Evolutionary conservation across 2,797 vertebrate genomes (phyloP), one percentile per base, ranked within the genome.

Genomic region (Acridotheres tristis): DNA sequence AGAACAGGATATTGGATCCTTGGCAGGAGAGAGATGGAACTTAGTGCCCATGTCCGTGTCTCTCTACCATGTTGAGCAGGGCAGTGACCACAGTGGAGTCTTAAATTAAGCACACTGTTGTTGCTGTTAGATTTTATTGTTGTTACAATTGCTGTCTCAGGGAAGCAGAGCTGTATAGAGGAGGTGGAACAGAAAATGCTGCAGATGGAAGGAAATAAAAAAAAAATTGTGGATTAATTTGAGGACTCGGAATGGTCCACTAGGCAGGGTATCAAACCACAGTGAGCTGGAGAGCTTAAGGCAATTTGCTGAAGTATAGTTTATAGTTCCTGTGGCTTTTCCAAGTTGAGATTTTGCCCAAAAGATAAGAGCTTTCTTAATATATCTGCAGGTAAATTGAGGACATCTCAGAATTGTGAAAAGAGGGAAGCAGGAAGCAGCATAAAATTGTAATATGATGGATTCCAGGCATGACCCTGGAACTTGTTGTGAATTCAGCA

Each of bases 251-350:
- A 88, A 85, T 67, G 84, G 84, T 88, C 93, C 82, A 89, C 89
- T 82, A 92, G 78, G 96, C 95, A 94, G 57, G 75, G 32, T 58
- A 93, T 95, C 96, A 97, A 97, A 96, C 89, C 95, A 93, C 94
- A 96, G 61, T 11, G 38, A 89, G 83, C 86, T 95, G 89, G 83
- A 96, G 57, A 93, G 89, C 78, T 92, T 75, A 82, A 93, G 87
- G 74, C 90, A 89, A 82, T 96, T 93, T 90, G 66, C 63, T 93
- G 72, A 90, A 94, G 58, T 92, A 92, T 66, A 59, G 69, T 96
- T 96, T 96, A 93, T 82, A 79, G 84, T 89, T 92, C 54, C 92
- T 92, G 81, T 90, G 89, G 69, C n/a, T 90, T 96, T 94, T 96
- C 87, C 84, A 86, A 92, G 61, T 58, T 83, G 65, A 94, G 50